Base-by-base conservation (phyloP, 2,113 vertebrate species). In the Toxotes chatareus region DNA sequence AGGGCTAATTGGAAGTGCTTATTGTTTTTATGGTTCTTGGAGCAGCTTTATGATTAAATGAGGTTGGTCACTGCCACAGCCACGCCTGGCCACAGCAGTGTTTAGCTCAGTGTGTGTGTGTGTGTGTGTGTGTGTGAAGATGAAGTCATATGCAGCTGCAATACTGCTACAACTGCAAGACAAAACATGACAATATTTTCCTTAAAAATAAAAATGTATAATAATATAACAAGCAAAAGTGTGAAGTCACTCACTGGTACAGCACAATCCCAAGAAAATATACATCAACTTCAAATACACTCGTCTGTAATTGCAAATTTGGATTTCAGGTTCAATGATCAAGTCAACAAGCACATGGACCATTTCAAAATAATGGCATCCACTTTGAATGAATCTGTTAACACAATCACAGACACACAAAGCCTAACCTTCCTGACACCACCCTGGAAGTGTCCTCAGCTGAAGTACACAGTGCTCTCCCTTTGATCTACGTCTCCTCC, bases 11-110 rank as follows among this genome's bases (percentile, higher is more conserved):
- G 75, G 73, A 76, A 55, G 69, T 5, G 21, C 49, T 82, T 85
- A 78, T 87, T 91, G 85, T 89, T 89, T 86, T 91, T 85, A 88
- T 82, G 88, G 77, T 38, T 71, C 70, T 79, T 36, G 27, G 77
- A 75, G 82, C 80, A 61, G 83, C 85, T 86, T 65, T 44, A 67
- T 68, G 74, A 83, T 68, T 62, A 79, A 53, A 56, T 0, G 2
- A 77, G 2, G 63, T 69, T 73, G 44, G 87, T 87, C 87, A 85
- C 85, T 74, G 73, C 83, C 62, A 67, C 70, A 73, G 47, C 27
- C 62, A 57, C 47, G 34, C 69, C 32, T 0, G 36, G 40, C 46
- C 13, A 46, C 59, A 1, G 32, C 23, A 5, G 49, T 40, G 14
- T 14, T 46, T 10, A 42, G 66, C 14, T 65, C 7, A 71, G 61